Conservation (phyloP, 2,113 vertebrate genomes). For the Spheniscus mendiculus region DNA sequence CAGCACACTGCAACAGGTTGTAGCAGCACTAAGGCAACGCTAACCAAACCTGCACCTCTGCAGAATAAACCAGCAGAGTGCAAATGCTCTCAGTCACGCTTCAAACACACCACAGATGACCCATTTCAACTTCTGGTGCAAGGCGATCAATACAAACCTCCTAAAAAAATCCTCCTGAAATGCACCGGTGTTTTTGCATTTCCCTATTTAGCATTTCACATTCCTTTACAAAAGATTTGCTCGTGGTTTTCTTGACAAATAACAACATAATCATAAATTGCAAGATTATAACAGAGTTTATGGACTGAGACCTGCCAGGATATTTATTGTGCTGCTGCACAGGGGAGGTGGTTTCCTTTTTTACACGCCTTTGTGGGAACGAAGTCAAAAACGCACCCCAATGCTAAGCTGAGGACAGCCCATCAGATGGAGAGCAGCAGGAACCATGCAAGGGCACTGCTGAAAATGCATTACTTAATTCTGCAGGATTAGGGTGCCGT, state of each 20-base stretch:
- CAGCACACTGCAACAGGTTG: neutral
- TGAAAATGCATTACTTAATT: neutral
- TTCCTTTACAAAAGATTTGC: neutral
- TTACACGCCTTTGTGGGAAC: neutral
- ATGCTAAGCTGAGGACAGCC: neutral
- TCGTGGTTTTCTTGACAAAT: neutral
- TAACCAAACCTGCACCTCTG: neutral
- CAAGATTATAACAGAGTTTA: neutral
- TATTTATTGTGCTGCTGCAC: neutral
- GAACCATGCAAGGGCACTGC: neutral
- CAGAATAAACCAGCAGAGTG: neutral
- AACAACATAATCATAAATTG: neutral
- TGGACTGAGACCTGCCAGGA: neutral
- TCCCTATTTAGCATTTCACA: neutral
- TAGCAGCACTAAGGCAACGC: rapidly evolving
- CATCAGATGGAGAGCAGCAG: neutral
- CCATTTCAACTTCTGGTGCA: neutral
- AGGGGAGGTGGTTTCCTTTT: neutral
- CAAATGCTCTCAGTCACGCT: neutral
- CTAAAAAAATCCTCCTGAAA: neutral
- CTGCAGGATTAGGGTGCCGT: neutral
- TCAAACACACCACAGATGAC: neutral
- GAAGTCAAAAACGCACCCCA: neutral
- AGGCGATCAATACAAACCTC: rapidly evolving
- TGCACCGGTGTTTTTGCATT: neutral